Base-by-base conservation (phyloP, 2,888 invertebrate genomes). In the Mythimna lalbum region DNA sequence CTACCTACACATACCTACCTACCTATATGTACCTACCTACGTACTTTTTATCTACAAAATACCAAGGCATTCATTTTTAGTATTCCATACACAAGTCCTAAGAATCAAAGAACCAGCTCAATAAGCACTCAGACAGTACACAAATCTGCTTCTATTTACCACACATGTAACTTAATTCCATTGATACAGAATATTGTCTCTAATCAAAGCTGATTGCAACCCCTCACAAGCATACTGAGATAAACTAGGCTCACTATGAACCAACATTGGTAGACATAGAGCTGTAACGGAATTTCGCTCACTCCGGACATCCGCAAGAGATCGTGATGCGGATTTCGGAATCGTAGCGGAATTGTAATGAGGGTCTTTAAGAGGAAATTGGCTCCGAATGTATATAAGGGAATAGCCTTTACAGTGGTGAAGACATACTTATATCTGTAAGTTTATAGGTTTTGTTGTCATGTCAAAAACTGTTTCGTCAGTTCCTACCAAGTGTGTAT, bases 121-220 rank as follows among this genome's bases (percentile, higher is more conserved):
- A 33, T n/a, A 12, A 10, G 1, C 14, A 57, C 33, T 14, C 19
- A 21, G 17, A 43, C 43, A 17, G 43, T 43, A 19, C 1, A 43
- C 14, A 5, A 39, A 19, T 19, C 17, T 17, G 43, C 17, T n/a
- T 5, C 47, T 23, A 14, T 23, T 64, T n/a, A 4, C n/a, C 5
- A 50, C 19, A 47, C 19, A 31, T n/a, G 12, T 43, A 39, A 55
- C 19, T 27, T 12, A 47, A 60, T 53, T 9, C 33, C 17, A 53
- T 21, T 47, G 27, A 49, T 6, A 43, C 63, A 21, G 73, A 72
- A 72, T 63, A 57, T 63, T 0, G 23, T 56, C 9, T 52, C 56
- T 21, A 72, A 63, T 72, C 73, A 72, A 63, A 55, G 61, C 63
- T 52, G 49, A 63, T 63, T 72, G 43, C 52, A 43, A 36, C 19